Conservation (phyloP, 2,888 invertebrate species). For the Incurvaria masculella region DNA sequence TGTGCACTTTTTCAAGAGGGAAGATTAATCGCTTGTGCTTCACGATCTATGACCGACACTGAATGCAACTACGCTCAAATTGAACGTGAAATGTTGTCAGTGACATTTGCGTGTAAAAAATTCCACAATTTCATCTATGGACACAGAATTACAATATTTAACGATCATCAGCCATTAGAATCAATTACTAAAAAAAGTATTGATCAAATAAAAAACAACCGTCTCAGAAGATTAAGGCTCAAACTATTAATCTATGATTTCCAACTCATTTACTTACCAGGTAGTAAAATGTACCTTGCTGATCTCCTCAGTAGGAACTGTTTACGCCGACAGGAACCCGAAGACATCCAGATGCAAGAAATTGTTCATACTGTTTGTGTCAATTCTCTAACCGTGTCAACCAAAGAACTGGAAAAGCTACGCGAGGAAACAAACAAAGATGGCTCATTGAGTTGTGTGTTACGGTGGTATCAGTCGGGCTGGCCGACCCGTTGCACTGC, state of each 20-base stretch:
- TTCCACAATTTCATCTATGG: constrained; percentile 18
- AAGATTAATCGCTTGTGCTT: constrained; percentile 7
- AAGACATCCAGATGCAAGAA: background rate
- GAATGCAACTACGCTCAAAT: constrained; percentile 14
- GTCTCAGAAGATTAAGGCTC: constrained; percentile 16
- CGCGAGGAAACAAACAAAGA: constrained; percentile 10
- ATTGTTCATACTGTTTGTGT: constrained; percentile 3
- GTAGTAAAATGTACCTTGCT: constrained; percentile 15
- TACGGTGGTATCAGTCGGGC: constrained; percentile 9
- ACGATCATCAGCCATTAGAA: constrained; percentile 14
- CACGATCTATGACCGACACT: background rate
- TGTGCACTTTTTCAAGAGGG: constrained; percentile 9
- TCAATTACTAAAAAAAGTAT: constrained; percentile 12
- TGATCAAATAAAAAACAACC: constrained; percentile 13
- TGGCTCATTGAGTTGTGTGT: constrained; percentile 7
- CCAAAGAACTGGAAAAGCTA: constrained; percentile 13
- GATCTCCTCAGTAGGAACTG: constrained; percentile 8
- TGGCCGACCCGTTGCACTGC: constrained; percentile 11
- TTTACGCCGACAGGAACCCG: background rate
- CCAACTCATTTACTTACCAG: constrained; percentile 17
- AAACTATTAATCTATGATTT: constrained; percentile 17
- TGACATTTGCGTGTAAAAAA: constrained; percentile 16
- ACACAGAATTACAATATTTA: constrained; percentile 6
- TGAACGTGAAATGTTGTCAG: constrained; percentile 19
- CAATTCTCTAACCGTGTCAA: constrained; percentile 15